Evolutionary conservation across 2,113 vertebrate genomes (phyloP), one percentile per base, ranked within the genome.

Genomic region (Nematolebias whitei): DNA sequence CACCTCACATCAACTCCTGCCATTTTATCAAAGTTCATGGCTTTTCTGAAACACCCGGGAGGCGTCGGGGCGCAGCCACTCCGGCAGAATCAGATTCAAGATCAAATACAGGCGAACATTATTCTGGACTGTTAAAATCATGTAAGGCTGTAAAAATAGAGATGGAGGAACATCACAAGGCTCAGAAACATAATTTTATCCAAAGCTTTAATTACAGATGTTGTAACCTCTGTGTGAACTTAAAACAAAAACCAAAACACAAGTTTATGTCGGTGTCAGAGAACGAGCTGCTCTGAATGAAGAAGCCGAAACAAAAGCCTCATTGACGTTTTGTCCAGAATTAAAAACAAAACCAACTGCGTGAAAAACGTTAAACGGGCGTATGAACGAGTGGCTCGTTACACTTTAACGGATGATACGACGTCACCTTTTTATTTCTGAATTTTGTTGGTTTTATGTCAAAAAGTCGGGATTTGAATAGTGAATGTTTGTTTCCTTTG

Each of bases 11-110:
- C 15, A 29, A 23, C 20, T 51, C 16, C 49, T 51, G 49, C 5
- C 14, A 26, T 51, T 51, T 51, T 26, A 51, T 51, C 48, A 50
- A 50, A 50, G 48, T 24, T 24, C 48, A 23, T 50, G 48, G 22
- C 48, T 50, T 50, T 50, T 47, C n/a, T 47, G 44, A 47, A n/a
- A 47, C 2, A 19, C 44, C 44, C 44, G 11, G 8, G 44, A 47
- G 44, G 43, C 43, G n/a, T 45, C 16, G 7, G 43, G 16, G 10
- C 44, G 1, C n/a, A 18, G 44, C n/a, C 2, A 10, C 44, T 7
- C 44, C 44, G 4, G 44, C n/a, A 47, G n/a, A 20, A 29, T n/a
- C 15, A 52, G 50, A 16, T 32, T 15, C 23, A 10, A 32, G 50
- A 52, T 29, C 24, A 32, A 52, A 52, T 3, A 9, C 50, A 52